A percentile compares a stretch with the other conserved stretches of the same genome.
Evolutionary conservation across 1,140 invertebrate genomes (phyloP).

Genomic region (Ceratosolen fusciceps): DNA sequence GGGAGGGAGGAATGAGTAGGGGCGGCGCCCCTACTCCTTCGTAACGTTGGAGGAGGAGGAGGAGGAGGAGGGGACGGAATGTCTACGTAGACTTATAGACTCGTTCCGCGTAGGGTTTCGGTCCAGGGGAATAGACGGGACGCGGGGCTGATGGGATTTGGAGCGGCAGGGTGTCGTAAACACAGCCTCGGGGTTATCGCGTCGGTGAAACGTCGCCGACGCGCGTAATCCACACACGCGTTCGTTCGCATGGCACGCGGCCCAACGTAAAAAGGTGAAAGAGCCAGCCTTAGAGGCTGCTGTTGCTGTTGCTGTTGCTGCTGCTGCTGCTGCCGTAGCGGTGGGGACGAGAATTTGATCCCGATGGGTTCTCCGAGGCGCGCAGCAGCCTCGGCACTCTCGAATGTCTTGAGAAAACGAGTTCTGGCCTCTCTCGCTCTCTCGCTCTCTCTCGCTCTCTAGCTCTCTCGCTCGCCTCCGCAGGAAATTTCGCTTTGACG

Average conservation of each 20-base stretch:
- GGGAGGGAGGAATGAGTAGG: too few species aligned
- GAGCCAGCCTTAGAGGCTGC: slow-evolving; percentile 10
- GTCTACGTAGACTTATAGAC: too few species aligned
- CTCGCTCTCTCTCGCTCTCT: slow-evolving; percentile 4
- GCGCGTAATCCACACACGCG: not conserved
- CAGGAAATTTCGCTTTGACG: slow-evolving; percentile 21
- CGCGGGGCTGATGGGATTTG: too few species aligned
- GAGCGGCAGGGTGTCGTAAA: slow-evolving; percentile 2
- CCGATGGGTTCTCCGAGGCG: slow-evolving; percentile 8
- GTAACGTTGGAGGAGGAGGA: too few species aligned
- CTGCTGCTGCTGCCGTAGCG: too few species aligned
- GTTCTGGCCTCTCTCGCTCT: slow-evolving; percentile 5
- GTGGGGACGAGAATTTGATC: slow-evolving; percentile 17
- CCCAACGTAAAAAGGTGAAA: slow-evolving; percentile 21
- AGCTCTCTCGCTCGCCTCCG: slow-evolving; percentile 4
- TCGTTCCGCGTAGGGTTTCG: too few species aligned
- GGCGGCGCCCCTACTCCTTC: too few species aligned
- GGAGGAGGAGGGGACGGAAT: too few species aligned
- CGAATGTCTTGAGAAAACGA: slow-evolving; percentile 23
- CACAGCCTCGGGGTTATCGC: not conserved
- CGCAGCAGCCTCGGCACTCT: slow-evolving; percentile 8
- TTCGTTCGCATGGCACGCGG: not conserved
- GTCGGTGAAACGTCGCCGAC: not conserved
- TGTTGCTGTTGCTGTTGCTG: too few species aligned
- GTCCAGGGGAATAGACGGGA: too few species aligned